A percentile compares a stretch with the other conserved stretches of the same genome.
These are phyloP conservation scores for Microtus richardsoni DNA, from an alignment of 2,113 vertebrate species.

Conservation along the genomic window DNA sequence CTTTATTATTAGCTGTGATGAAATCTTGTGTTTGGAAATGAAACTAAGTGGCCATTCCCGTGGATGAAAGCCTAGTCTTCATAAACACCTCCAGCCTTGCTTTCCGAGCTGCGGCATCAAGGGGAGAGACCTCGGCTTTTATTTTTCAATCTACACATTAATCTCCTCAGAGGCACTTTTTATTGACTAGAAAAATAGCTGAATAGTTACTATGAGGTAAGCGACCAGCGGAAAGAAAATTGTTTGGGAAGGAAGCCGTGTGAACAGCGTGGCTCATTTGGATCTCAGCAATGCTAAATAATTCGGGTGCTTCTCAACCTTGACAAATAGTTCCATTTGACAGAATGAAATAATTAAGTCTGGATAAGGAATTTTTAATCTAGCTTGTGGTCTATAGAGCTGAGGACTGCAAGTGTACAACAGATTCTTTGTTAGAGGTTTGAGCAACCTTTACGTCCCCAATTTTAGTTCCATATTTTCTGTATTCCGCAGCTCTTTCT, in stretches of 20 bases:
- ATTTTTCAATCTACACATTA: constrained; percentile 68
- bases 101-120: constrained; percentile 56
- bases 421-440: constrained; percentile 42
- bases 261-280: constrained; percentile 55
- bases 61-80: constrained; percentile 53
- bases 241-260: constrained; percentile 47
- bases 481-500: not conserved
- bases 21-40: constrained; percentile 78
- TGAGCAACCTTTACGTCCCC: constrained; percentile 5
- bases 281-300: constrained; percentile 71
- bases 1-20: constrained; percentile 76
- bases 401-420: not conserved
- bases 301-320: constrained; percentile 65
- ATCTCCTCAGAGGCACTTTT: constrained; percentile 70
- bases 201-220: constrained; percentile 56
- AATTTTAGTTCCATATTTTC: not conserved
- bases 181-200: constrained; percentile 58
- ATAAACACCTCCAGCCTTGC: constrained; percentile 40
- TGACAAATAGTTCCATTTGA: constrained; percentile 70
- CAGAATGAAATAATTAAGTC: constrained; percentile 71
- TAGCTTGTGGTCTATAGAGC: constrained; percentile 40
- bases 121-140: constrained; percentile 61
- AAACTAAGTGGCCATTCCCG: constrained; percentile 68
- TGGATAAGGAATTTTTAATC: constrained; percentile 74
- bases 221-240: constrained; percentile 65